phyloP scores from a whole-genome alignment of 2,888 invertebrate species.

The Camptogramma bilineatum region DNA sequence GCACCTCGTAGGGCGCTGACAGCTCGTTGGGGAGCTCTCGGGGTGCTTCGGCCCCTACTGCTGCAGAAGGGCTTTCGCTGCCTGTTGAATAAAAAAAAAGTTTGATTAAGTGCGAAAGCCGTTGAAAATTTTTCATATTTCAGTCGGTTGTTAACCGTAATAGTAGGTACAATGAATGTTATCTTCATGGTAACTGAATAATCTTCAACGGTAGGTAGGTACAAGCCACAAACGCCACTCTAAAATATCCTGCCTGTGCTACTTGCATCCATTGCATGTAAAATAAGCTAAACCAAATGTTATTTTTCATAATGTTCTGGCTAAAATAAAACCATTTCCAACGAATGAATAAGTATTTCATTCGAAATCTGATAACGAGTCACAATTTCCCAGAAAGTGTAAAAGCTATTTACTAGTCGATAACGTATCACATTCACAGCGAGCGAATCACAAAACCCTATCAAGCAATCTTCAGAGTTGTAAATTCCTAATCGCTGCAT shows the following conservation, averaged over 20 bases:
- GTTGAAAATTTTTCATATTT: not conserved
- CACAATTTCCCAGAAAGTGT: not conserved
- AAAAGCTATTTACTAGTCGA: not conserved
- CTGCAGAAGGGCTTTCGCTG: constrained; percentile 90
- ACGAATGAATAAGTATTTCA: not conserved
- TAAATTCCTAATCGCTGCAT: constrained; percentile 14
- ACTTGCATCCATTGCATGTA: too few species aligned
- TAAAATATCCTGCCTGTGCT: too few species aligned
- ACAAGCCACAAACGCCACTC: not conserved
- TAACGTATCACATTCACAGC: not conserved
- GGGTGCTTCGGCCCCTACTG: constrained; percentile 82
- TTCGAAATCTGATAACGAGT: not conserved
- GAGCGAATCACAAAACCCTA: not conserved
- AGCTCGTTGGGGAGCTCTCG: constrained; percentile 92
- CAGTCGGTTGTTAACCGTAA: not conserved
- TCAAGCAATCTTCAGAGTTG: not conserved
- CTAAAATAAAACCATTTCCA: not conserved
- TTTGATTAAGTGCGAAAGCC: not conserved
- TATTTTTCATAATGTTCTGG: not conserved
- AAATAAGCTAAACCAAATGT: too few species aligned
- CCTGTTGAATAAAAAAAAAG: constrained; percentile 74
- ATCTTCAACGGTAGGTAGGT: not conserved
- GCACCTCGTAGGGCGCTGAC: constrained; percentile 98
- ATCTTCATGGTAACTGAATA: not conserved
- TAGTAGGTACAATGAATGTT: not conserved